Evolutionary conservation across 2,888 invertebrate genomes (phyloP).

Genomic region (Caenorhabditis afra): DNA sequence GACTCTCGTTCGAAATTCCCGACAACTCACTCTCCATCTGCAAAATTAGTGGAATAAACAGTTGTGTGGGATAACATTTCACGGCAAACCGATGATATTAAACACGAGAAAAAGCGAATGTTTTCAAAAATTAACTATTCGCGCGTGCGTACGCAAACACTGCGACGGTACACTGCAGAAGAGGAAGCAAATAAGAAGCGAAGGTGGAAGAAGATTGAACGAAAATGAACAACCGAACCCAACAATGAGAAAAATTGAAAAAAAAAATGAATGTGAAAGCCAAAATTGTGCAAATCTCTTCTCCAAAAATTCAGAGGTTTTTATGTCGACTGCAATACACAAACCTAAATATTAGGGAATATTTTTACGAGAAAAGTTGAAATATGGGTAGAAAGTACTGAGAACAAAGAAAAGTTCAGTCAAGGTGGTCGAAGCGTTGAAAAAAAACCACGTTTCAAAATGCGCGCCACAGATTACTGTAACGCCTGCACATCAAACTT

Average conservation of each 20-base stretch:
- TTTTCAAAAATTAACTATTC: slow-evolving; percentile 6
- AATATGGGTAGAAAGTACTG: too few relatives aligned
- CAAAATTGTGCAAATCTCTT: too few relatives aligned
- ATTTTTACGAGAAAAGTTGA: too few relatives aligned
- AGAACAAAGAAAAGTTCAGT: too few relatives aligned
- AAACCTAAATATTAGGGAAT: too few relatives aligned
- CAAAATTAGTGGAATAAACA: too few relatives aligned
- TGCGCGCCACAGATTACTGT: too few relatives aligned
- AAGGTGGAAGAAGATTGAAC: background rate
- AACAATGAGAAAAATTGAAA: background rate
- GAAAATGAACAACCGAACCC: background rate
- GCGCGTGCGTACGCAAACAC: slow-evolving; percentile 13
- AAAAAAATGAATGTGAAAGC: background rate
- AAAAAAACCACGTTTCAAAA: background rate
- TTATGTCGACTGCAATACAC: too few relatives aligned
- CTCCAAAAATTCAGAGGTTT: too few relatives aligned
- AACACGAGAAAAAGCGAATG: background rate
- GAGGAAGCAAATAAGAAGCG: background rate
- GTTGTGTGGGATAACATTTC: too few relatives aligned
- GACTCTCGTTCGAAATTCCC: slow-evolving; percentile 38
- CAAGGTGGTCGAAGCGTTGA: too few relatives aligned
- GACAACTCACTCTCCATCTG: slow-evolving; percentile 43
- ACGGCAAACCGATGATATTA: too few relatives aligned
- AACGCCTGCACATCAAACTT: background rate
- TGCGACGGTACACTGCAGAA: background rate